Conservation (phyloP, 2,888 invertebrate genomes). For the Orchesellides sinensis region DNA sequence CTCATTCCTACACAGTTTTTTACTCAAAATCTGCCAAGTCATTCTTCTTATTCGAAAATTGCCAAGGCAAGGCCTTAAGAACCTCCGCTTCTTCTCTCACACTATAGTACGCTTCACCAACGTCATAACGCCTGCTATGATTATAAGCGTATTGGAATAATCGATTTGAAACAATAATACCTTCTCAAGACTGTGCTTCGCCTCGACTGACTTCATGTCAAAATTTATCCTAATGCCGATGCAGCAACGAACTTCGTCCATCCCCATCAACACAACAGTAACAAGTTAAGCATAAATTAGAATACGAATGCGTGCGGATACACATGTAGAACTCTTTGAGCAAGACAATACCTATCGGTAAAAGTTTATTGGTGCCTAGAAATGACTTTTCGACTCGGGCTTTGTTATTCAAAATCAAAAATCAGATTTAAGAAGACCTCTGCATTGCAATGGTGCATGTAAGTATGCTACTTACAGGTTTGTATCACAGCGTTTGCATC, state of each 20-base stretch:
- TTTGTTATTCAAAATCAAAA: slow-evolving; percentile 10
- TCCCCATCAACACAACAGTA: slow-evolving; percentile 3
- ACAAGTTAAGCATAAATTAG: neutral
- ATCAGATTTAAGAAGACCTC: neutral
- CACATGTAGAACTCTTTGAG: no score
- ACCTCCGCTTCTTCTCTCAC: slow-evolving; percentile 60
- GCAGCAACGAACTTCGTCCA: slow-evolving; percentile 7
- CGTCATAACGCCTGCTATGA: slow-evolving; percentile 55
- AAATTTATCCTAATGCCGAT: slow-evolving; percentile 13
- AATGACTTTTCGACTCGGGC: slow-evolving; percentile 27
- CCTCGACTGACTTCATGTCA: slow-evolving; percentile 46
- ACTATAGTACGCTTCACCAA: slow-evolving; percentile 35
- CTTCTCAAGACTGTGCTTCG: slow-evolving; percentile 28
- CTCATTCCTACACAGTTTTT: slow-evolving; percentile 58
- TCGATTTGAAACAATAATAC: slow-evolving; percentile 73
- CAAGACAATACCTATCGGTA: slow-evolving; percentile 2
- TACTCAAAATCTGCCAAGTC: slow-evolving; percentile 63
- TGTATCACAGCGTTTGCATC: no score
- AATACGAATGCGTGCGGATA: slow-evolving; percentile 1
- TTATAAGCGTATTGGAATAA: slow-evolving; percentile 67
- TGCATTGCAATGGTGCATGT: neutral
- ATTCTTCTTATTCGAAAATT: slow-evolving; percentile 69
- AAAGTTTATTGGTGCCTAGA: slow-evolving; percentile 16
- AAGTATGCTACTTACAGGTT: neutral
- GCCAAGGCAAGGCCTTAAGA: slow-evolving; percentile 66